A percentile compares a stretch with the other conserved stretches of the same genome.
phyloP scores from a whole-genome alignment of 2,113 vertebrate species.

The Cyphomyrus plagiostoma region DNA sequence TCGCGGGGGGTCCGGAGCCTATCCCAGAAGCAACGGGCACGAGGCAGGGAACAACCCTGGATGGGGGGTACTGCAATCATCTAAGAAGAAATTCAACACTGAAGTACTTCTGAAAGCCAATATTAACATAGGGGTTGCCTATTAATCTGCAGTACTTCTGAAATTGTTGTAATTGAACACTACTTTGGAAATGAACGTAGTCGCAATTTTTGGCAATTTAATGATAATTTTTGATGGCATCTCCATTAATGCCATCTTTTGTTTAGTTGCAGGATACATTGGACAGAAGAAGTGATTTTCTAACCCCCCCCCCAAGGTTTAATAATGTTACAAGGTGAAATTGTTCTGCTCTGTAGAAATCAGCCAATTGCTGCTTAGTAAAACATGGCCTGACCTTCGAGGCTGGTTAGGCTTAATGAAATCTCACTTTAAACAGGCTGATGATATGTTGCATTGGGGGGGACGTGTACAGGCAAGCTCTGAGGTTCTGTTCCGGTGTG shows the following conservation, averaged over 20 bases:
- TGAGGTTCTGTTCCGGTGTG: neutral
- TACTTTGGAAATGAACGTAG: neutral
- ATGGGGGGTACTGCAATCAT: too few relatives aligned
- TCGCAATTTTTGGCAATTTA: neutral
- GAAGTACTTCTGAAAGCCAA: neutral
- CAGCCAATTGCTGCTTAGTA: neutral
- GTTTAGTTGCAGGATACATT: neutral
- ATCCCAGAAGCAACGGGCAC: too few relatives aligned
- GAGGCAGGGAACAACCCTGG: too few relatives aligned
- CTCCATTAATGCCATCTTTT: neutral
- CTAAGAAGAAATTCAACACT: neutral
- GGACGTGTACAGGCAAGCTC: neutral
- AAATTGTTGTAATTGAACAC: neutral
- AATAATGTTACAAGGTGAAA: neutral
- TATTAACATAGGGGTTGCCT: neutral
- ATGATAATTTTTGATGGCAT: neutral
- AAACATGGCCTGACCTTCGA: neutral
- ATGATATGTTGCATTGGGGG: neutral
- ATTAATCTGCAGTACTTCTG: neutral
- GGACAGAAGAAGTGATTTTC: neutral
- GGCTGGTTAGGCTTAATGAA: neutral
- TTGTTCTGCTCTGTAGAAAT: neutral
- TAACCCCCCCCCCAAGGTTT: neutral
- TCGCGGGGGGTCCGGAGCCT: too few relatives aligned
- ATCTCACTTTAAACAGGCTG: neutral